Evolutionary conservation across 2,113 vertebrate species (phyloP), one percentile per base, ranked within the genome.

Genomic region (Halichoerus grypus): DNA sequence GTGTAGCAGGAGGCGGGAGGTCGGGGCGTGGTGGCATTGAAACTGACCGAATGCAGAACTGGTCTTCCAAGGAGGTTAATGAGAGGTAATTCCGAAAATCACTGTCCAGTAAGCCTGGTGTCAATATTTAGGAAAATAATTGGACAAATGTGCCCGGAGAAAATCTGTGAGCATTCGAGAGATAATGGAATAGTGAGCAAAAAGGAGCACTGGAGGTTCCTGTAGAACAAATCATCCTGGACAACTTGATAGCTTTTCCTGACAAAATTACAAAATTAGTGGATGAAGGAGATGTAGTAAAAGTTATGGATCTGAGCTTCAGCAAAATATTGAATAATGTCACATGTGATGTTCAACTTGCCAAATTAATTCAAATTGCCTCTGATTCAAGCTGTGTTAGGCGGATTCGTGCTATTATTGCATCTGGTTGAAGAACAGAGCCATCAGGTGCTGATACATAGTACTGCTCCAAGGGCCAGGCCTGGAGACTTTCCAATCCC

Each of bases 101-200:
- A 94, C 85, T 96, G 94, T 91, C 91, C 63, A 79, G 67, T 87
- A 96, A 97, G 94, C 69, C 85, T 55, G 88, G 39, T 92, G 94
- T 96, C 97, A 97, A 97, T 96, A 97, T 94, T 97, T 94, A 93
- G 97, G 81, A 87, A 97, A 97, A 97, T 97, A 98, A 98, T 97
- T 97, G 85, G 94, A 95, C 28, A 12, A 85, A 95, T 91, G 97
- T 93, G 79, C 96, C 59, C 88, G 93, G 93, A 83, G 85, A 86
- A 96, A 91, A 91, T 96, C 92, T 89, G 88, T n/a, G 59, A 88
- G 95, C 87, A 91, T 77, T 42, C 4, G 0, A 63, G 94, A 96
- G 74, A 93, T 90, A 97, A 98, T 92, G 94, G 88, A 93, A 95
- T 80, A 61, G 67, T 72, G 82, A 97, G 72, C 9, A 9, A 89